A percentile compares a stretch with the other conserved stretches of the same genome.
Conservation (phyloP, 2,113 vertebrate genomes). For the Hippopotamus amphibius region DNA sequence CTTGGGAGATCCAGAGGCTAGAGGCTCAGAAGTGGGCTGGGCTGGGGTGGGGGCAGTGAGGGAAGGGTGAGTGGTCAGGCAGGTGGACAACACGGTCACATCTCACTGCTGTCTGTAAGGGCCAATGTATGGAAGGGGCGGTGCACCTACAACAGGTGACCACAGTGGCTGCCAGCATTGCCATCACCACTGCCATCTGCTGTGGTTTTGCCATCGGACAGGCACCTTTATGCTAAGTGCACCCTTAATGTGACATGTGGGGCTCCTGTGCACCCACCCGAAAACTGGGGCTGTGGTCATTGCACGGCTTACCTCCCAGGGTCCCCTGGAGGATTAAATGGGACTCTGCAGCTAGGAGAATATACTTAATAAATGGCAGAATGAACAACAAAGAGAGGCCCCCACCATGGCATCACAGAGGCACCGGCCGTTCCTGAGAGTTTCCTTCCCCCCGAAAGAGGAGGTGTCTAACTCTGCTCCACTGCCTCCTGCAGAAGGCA, state of each 20-base stretch:
- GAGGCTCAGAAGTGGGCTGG: neutral
- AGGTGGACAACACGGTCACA: neutral
- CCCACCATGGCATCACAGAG: neutral
- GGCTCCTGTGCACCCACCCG: neutral
- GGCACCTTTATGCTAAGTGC: neutral
- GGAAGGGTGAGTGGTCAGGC: fast-evolving
- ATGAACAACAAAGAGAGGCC: neutral
- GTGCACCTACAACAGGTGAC: neutral
- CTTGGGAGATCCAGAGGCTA: fast-evolving
- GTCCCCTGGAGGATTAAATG: neutral
- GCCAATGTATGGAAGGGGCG: neutral
- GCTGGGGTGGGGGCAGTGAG: neutral
- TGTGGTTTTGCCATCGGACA: neutral
- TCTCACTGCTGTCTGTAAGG: neutral
- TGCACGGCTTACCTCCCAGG: neutral
- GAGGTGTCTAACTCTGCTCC: neutral
- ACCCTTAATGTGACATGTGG: neutral
- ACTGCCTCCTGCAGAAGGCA: neutral
- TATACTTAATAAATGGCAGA: neutral
- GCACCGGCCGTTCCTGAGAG: neutral
- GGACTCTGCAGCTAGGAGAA: neutral
- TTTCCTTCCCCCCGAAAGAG: neutral
- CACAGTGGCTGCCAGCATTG: fast-evolving
- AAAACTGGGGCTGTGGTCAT: neutral
- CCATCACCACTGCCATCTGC: neutral